A percentile compares a stretch with the other conserved stretches of the same genome.
Conservation (phyloP, 2,113 vertebrate genomes). For the Trematocara macrostoma region DNA sequence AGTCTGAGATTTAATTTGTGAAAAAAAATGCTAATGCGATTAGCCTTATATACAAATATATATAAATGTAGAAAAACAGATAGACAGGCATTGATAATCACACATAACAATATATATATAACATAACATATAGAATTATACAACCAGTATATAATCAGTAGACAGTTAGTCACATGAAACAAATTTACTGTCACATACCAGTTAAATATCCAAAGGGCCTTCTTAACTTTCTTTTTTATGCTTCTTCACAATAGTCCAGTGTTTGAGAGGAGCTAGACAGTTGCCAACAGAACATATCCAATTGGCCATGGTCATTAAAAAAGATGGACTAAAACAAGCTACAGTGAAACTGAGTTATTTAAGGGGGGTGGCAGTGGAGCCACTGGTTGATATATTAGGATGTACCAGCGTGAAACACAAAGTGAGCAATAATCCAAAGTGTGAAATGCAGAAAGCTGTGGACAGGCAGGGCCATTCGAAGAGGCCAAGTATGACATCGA, state of each 20-base stretch:
- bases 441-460: slow-evolving; percentile 69
- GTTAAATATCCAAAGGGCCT: slow-evolving; percentile 13
- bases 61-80: neutral
- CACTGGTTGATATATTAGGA: slow-evolving; percentile 66
- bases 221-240: neutral
- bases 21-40: neutral
- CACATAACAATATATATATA: neutral
- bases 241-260: slow-evolving; percentile 60
- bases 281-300: slow-evolving; percentile 73
- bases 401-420: slow-evolving; percentile 54
- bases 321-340: slow-evolving; percentile 64
- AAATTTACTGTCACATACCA: slow-evolving; percentile 34
- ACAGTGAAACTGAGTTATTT: slow-evolving; percentile 63
- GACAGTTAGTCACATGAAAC: slow-evolving; percentile 38
- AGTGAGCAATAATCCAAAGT: slow-evolving; percentile 63
- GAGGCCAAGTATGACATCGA: slow-evolving; percentile 34
- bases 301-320: slow-evolving; percentile 71
- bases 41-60: neutral
- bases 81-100: neutral
- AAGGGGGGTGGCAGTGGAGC: neutral
- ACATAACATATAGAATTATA: neutral
- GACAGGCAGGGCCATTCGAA: slow-evolving; percentile 61
- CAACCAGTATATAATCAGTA: neutral
- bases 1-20: neutral
- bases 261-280: slow-evolving; percentile 38